Evolutionary conservation across 1,140 invertebrate genomes (phyloP), one percentile per base, ranked within the genome.

Genomic region (Saccostrea echinata): DNA sequence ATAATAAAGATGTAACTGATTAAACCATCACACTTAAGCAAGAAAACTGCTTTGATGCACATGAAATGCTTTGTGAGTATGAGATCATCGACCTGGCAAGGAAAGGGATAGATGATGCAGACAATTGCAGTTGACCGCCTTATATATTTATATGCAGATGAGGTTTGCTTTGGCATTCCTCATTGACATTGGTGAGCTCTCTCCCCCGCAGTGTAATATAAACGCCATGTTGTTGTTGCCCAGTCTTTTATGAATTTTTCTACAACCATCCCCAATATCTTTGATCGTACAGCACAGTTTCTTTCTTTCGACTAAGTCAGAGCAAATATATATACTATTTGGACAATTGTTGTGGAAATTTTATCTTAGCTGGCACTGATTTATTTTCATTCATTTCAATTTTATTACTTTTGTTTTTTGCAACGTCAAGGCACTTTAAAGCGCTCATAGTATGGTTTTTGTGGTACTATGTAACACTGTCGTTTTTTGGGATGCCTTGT

Each of bases 1-100:
- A 76, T 76, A 76, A 76, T 76, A 76, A 30, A 76, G 68, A 76
- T 76, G 68, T 76, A 76, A 76, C 24, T 33, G 68, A 76, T 76
- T 76, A 76, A 76, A 30, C 27, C 68, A 76, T 76, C 68, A 30
- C 24, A 76, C 30, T 13, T 76, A 64, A 76, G 68, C 24, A 30
- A 61, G 13, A 33, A 76, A 76, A 33, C 68, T 13, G 30, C 27
- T 76, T 21, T 12, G 68, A 76, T 76, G 68, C 13, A 76, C 24
- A 76, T 16, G 16, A 30, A 30, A 16, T 33, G 0, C 27, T 76
- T 18, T 76, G 24, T 33, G 27, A 21, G 18, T 61, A 33, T 30
- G 30, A 76, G 68, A 76, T 76, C 68, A 33, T 76, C 68, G 68
- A 27, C 68, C 68, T 30, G 68, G 68, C 68, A 76, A 16, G 68